Evolutionary conservation across 2,113 vertebrate genomes (phyloP).

Genomic region (Sphaerodactylus townsendi): DNA sequence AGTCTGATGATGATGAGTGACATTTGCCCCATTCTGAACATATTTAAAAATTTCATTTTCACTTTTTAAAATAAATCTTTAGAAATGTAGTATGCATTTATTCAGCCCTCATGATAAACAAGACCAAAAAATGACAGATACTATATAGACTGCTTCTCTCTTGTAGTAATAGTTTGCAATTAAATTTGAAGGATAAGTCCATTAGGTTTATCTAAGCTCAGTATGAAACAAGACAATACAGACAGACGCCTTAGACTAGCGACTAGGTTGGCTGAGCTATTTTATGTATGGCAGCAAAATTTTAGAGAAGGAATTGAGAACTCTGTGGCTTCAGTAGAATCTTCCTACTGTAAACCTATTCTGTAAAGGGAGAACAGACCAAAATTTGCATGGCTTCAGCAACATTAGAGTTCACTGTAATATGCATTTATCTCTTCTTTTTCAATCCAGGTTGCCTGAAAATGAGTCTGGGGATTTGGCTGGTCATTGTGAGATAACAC

Average conservation of each 20-base stretch:
- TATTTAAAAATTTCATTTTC: background rate
- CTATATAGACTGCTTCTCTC: too few relatives aligned
- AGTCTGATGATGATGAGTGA: background rate
- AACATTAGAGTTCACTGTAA: background rate
- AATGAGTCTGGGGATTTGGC: constrained; percentile 20
- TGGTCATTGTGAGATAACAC: constrained; percentile 18
- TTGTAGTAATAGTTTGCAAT: background rate
- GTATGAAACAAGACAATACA: background rate
- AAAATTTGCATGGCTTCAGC: background rate
- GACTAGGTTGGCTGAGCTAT: background rate
- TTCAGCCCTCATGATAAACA: background rate
- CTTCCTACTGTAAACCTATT: background rate
- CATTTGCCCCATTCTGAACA: background rate
- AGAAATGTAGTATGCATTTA: background rate
- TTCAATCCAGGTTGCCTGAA: constrained; percentile 36
- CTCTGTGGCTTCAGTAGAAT: background rate
- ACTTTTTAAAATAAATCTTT: background rate
- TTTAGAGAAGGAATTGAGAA: background rate
- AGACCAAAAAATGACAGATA: background rate
- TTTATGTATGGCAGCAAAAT: background rate
- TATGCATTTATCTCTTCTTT: background rate
- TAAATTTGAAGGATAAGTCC: background rate
- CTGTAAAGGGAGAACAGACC: background rate
- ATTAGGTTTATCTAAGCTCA: background rate
- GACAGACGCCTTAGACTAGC: background rate